Evolutionary conservation across 2,113 vertebrate genomes (phyloP).

Genomic region (Lanius ludovicianus): DNA sequence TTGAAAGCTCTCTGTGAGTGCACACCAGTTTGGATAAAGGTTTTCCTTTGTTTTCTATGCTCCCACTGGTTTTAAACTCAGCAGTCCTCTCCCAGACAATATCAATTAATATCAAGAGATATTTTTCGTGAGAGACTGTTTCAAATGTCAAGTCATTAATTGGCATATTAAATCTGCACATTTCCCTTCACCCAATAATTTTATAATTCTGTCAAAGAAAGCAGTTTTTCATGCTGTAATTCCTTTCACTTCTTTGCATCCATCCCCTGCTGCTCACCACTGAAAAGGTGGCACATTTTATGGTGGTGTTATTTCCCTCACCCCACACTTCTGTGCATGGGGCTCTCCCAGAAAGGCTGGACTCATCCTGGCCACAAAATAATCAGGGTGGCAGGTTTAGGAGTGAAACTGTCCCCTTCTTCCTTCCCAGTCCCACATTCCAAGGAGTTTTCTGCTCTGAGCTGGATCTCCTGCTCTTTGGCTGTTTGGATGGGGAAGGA

Average conservation of each 20-base stretch:
- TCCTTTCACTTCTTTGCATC: not conserved
- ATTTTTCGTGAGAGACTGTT: not conserved
- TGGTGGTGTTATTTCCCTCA: not conserved
- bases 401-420: not conserved
- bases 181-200: slow-evolving; percentile 25
- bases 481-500: not conserved
- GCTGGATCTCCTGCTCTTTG: not conserved
- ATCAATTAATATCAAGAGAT: slow-evolving; percentile 6
- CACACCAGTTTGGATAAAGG: not conserved
- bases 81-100: not conserved
- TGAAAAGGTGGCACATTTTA: not conserved
- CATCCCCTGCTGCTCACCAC: not conserved
- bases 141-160: slow-evolving; percentile 40
- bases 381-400: not conserved
- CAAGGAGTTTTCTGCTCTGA: not conserved
- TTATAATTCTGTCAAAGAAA: not conserved
- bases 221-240: not conserved
- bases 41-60: not conserved
- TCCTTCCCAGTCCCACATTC: not conserved
- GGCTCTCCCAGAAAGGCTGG: not conserved
- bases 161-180: slow-evolving; percentile 24
- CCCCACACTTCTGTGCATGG: not conserved
- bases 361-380: not conserved
- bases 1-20: not conserved
- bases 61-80: not conserved